Base-by-base conservation (phyloP, 2,797 vertebrate species). In the Leucoraja ocellata region DNA sequence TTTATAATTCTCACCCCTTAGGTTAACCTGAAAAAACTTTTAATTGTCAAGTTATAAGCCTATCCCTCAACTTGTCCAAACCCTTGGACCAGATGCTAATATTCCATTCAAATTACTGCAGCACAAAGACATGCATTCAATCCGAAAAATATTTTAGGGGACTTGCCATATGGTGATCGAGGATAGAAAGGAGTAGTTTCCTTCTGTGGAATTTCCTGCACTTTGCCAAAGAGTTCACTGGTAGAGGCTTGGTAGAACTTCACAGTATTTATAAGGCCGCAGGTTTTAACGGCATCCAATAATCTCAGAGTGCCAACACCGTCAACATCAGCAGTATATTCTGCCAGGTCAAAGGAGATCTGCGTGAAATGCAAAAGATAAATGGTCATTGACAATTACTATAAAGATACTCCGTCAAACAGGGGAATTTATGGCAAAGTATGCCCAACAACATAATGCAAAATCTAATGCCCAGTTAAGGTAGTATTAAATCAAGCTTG, bases 231-330 rank as follows among this genome's bases (percentile, higher is more conserved):
- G 86, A 99, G 97, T 95, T 99, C 99, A 93, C 99, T 99, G 93
- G 99, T 99, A 93, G 99, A 99, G 93, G 99, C 99, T 97, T 99
- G 98, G 96, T 99, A 99, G 96, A 99, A 99, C 93, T 97, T 98
- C 71, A 99, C 97, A 6, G 94, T 97, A 94, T 95, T 96, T 95
- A 98, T 98, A 95, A 99, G 97, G 93, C 98, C 98, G 71, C 99
- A 99, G 1, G 99, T 99, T 96, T 99, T 99, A 76, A 99, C 95
- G 58, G 98, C 99, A 93, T 99, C 98, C 94, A 99, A 94, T 93
- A 99, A 97, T 16, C 99, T 97, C 93, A 99, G 96, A 0, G 99
- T 99, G 10, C 99, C 99, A 58, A 99, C 96, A 0, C 99, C 99
- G 7, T 99, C 99, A 93, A 99, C 98, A 0, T 99, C 98, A 0